Conservation (phyloP, 92 coral and sea anemone species). For the Epizoanthus illoricatus region DNA sequence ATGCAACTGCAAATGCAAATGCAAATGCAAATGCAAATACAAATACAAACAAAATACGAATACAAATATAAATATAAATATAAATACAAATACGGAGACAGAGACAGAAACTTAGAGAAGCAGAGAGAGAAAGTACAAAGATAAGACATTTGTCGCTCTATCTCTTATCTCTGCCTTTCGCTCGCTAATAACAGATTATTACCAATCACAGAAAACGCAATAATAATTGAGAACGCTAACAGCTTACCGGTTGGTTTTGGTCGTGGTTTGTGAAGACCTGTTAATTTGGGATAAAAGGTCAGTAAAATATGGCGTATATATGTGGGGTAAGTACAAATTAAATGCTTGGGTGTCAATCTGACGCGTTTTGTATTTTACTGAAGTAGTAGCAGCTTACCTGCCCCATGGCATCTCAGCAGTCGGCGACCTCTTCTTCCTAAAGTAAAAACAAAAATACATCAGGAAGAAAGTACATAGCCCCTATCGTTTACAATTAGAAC, state of each 20-base stretch:
- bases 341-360: not conserved
- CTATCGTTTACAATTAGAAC: not conserved
- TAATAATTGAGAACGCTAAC: no score
- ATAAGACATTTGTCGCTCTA: not conserved
- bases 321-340: not conserved
- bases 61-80: not conserved
- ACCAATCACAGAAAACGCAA: no score
- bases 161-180: not conserved
- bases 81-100: not conserved
- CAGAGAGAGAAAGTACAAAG: not conserved
- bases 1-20: no score
- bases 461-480: not conserved
- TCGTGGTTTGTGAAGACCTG: slow-evolving; percentile 22
- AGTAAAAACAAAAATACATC: not conserved
- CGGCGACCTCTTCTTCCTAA: slow-evolving; percentile 28
- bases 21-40: no score
- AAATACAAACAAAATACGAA: not conserved
- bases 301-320: not conserved
- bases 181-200: no score
- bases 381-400: slow-evolving; percentile 9
- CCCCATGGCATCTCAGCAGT: slow-evolving; percentile 15
- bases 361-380: not conserved
- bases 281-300: not conserved
- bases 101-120: not conserved
- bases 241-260: slow-evolving; percentile 40